Evolutionary conservation across 2,888 invertebrate genomes (phyloP), one percentile per base, ranked within the genome.

Genomic region (Yponomeuta sedellus): DNA sequence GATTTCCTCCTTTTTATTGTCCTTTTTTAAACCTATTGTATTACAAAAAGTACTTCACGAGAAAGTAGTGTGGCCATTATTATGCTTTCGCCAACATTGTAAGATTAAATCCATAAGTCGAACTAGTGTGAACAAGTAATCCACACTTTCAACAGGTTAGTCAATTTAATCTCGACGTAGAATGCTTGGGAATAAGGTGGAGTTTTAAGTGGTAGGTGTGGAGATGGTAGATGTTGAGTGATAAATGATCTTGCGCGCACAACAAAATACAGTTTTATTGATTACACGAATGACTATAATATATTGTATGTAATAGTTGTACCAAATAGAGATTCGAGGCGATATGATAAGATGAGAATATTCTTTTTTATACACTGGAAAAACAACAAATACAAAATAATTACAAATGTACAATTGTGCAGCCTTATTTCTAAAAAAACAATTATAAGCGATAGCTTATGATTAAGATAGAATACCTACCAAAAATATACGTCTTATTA

Each of bases 91-190:
- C 25, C 80, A 73, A 70, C 75, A 72, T 52, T 52, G 71, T 76
- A 72, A 72, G 75, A 81, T 81, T 76, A 83, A 83, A 85, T 85
- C 80, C 20, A 81, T 82, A 83, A 80, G 80, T 79, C 74, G 73
- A 72, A 74, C 74, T 16, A 73, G 73, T 75, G 79, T 79, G 77
- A 80, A 85, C 80, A 80, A 78, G 20, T 78, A 77, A 81, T 81
- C 77, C 76, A 78, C 78, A 76, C 76, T 72, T 70, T 70, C 68
- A 66, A 65, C 64, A 40, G 58, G 16, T 3, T 16, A 16, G 44
- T 16, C 16, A 52, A 52, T 52, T 12, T 12, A 52, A 52, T 16
- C 44, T 52, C 12, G 44, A 52, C 44, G 44, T 52, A 6, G 4
- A 34, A 52, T 16, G 44, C 16, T 52, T 52, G 1, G 2, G 12